These are phyloP conservation scores for Murina feae DNA, from an alignment of 2,113 vertebrate genomes.

Conservation along the genomic window DNA sequence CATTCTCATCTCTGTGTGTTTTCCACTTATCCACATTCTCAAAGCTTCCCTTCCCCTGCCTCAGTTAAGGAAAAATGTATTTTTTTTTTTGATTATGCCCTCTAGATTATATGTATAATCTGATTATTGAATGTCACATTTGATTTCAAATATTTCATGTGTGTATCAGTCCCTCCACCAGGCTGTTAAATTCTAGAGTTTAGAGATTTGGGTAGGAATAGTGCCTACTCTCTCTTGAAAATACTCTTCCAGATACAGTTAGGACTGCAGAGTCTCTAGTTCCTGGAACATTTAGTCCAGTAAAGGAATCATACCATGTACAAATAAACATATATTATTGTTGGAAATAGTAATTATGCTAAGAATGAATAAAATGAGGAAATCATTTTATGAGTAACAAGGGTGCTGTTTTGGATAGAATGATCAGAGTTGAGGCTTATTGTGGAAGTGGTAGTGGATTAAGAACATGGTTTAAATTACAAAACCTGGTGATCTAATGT, in stretches of 20 bases:
- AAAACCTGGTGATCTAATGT: no score
- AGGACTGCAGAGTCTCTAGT: neutral
- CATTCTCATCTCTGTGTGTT: neutral
- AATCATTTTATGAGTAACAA: neutral
- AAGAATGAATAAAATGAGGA: neutral
- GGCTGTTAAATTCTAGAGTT: neutral
- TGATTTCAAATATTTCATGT: neutral
- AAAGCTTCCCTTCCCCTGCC: neutral
- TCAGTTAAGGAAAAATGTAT: neutral
- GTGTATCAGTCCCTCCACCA: neutral
- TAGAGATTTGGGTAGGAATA: neutral
- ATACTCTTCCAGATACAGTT: neutral
- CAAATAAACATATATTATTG: neutral
- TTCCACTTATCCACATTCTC: neutral
- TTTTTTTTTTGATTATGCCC: neutral
- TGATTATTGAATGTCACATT: neutral
- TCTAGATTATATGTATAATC: neutral
- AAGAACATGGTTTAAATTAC: neutral
- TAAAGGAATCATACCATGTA: neutral
- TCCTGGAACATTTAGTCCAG: neutral
- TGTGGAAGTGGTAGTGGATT: neutral
- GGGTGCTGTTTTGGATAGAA: neutral
- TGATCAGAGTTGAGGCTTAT: neutral
- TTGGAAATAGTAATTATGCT: neutral
- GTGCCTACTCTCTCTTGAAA: rapidly evolving